Evolutionary conservation across 1,140 invertebrate species (phyloP).

Genomic region (Zaprionus tsacasi): DNA sequence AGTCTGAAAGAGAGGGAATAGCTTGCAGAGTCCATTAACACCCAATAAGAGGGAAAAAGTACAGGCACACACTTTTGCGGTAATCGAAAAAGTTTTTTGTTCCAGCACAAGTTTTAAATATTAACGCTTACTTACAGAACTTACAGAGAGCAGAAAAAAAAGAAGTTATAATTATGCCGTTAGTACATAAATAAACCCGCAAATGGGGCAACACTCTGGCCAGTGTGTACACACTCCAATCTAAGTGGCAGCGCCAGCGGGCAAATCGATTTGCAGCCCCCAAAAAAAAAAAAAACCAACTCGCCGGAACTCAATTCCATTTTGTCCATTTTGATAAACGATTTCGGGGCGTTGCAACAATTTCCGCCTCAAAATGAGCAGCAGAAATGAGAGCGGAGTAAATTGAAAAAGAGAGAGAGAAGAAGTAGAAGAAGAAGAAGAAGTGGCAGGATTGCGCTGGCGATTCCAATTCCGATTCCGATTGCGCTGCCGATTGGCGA

Average conservation of each 20-base stretch:
- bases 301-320: slow-evolving; percentile 80
- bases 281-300: slow-evolving; percentile 24
- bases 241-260: slow-evolving; percentile 68
- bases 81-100: slow-evolving; percentile 77
- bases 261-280: slow-evolving; percentile 77
- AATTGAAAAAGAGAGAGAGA: slow-evolving; percentile 61
- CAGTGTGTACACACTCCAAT: slow-evolving; percentile 31
- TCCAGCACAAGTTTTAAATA: slow-evolving; percentile 73
- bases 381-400: slow-evolving; percentile 60
- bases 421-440: slow-evolving; percentile 6
- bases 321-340: slow-evolving; percentile 83
- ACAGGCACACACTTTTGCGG: slow-evolving; percentile 33
- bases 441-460: slow-evolving; percentile 41
- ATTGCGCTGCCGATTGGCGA: background rate
- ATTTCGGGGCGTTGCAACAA: slow-evolving; percentile 82
- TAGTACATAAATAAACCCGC: slow-evolving; percentile 75
- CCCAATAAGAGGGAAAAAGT: slow-evolving; percentile 66
- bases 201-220: slow-evolving; percentile 29
- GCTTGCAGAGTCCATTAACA: slow-evolving; percentile 71
- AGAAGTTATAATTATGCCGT: slow-evolving; percentile 78
- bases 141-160: slow-evolving; percentile 39
- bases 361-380: slow-evolving; percentile 78
- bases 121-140: slow-evolving; percentile 77
- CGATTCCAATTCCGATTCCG: slow-evolving; percentile 1
- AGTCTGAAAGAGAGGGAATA: background rate